These are phyloP conservation scores for Eristalinus sepulchralis DNA, from an alignment of 2,888 invertebrate species.

Conservation along the genomic window DNA sequence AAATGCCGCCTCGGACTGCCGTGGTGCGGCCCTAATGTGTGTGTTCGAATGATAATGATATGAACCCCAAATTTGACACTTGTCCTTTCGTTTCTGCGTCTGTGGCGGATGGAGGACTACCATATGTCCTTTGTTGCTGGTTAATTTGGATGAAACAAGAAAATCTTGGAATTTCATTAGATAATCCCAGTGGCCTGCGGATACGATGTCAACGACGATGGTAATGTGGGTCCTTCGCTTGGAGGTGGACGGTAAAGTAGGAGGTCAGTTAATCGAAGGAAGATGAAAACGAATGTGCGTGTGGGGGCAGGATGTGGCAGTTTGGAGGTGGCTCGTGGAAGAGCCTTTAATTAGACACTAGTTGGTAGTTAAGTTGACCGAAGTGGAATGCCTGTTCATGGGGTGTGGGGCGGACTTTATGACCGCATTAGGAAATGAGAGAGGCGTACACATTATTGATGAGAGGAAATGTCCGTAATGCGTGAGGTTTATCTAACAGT, in stretches of 20 bases:
- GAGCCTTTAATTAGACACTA: slow-evolving; percentile 36
- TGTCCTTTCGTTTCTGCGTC: slow-evolving; percentile 35
- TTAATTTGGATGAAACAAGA: slow-evolving; percentile 54
- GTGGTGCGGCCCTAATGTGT: slow-evolving; percentile 65
- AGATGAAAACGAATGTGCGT: not conserved
- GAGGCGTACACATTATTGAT: not conserved
- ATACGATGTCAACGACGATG: not conserved
- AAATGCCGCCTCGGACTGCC: slow-evolving; percentile 36
- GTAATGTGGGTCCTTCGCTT: not conserved
- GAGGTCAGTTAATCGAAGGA: not conserved
- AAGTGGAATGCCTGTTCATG: slow-evolving; percentile 11
- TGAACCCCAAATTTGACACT: slow-evolving; percentile 69
- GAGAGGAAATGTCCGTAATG: not conserved
- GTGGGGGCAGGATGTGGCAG: not conserved
- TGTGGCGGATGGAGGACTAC: not conserved
- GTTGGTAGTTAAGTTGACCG: slow-evolving; percentile 13
- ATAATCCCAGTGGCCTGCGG: slow-evolving; percentile 42
- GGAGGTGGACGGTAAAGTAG: not conserved
- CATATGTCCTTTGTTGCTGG: slow-evolving; percentile 50
- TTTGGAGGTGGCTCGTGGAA: not conserved
- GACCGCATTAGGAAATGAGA: slow-evolving; percentile 9
- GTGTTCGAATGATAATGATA: slow-evolving; percentile 68
- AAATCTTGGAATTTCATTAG: slow-evolving; percentile 66
- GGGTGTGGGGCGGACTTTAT: slow-evolving; percentile 1
- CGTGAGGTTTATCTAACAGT: not conserved